Evolutionary conservation across 1,140 invertebrate species (phyloP).

Genomic region (Pogonognathellus flavescens): DNA sequence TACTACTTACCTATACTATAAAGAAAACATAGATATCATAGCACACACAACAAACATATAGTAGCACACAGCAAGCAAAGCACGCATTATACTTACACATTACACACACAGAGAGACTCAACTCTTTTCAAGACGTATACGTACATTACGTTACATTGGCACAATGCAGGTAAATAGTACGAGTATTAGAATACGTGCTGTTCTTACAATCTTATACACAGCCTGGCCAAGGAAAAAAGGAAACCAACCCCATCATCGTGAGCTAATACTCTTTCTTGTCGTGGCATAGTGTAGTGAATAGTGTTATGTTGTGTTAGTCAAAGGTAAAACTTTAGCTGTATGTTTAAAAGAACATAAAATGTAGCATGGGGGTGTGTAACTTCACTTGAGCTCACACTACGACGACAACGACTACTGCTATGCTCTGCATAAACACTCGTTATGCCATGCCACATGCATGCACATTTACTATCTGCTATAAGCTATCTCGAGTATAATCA

Average conservation of each 20-base stretch:
- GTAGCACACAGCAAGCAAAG: too few species aligned
- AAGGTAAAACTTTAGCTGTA: not conserved
- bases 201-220: not conserved
- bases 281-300: not conserved
- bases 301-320: not conserved
- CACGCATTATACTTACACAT: not conserved
- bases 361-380: conserved; percentile 17
- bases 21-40: conserved; percentile 41
- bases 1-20: not conserved
- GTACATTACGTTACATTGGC: not conserved
- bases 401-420: not conserved
- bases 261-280: conserved; percentile 44
- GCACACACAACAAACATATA: conserved; percentile 2
- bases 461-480: not conserved
- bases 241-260: conserved; percentile 36
- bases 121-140: not conserved
- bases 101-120: too few species aligned
- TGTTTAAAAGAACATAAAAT: conserved; percentile 9
- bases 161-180: not conserved
- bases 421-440: not conserved
- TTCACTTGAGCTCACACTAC: conserved; percentile 7
- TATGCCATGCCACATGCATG: too few species aligned
- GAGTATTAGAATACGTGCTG: not conserved
- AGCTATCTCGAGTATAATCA: conserved; percentile 6
- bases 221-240: conserved; percentile 27